Evolutionary conservation across 1,140 invertebrate genomes (phyloP).

Genomic region (Hyles vespertilio): DNA sequence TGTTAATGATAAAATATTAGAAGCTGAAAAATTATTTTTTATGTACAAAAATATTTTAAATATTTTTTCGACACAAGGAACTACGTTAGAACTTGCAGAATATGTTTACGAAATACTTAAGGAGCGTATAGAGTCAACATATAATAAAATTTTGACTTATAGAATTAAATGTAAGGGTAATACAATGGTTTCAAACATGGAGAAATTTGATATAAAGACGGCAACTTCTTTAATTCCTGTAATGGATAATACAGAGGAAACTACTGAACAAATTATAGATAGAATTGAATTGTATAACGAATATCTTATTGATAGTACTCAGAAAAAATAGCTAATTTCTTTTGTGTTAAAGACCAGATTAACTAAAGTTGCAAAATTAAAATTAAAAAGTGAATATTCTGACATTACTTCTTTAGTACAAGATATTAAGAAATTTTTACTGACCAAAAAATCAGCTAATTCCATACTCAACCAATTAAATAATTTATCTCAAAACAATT

Average conservation of each 20-base stretch:
- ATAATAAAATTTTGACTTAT: too few relatives aligned
- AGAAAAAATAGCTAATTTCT: constrained; percentile 8
- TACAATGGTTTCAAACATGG: constrained; percentile 2
- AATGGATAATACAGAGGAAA: constrained; percentile 11
- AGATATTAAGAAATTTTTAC: constrained; percentile 4
- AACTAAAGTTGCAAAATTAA: constrained; percentile 2
- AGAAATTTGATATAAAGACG: constrained; percentile 9
- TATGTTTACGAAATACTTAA: too few relatives aligned
- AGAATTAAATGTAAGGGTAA: too few relatives aligned
- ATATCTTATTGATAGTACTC: background rate
- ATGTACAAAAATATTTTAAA: too few relatives aligned
- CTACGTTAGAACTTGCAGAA: too few relatives aligned
- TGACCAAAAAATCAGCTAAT: constrained; percentile 8
- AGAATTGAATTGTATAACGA: constrained; percentile 8
- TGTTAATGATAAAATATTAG: too few relatives aligned
- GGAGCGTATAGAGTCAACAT: too few relatives aligned
- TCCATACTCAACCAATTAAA: constrained; percentile 1
- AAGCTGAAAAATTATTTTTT: too few relatives aligned
- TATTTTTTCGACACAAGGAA: too few relatives aligned
- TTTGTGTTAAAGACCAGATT: constrained; percentile 14
- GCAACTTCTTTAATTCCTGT: constrained; percentile 4
- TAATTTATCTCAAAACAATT: constrained; percentile 4
- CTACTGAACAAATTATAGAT: constrained; percentile 7
- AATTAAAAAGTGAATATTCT: background rate
- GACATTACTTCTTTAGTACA: background rate